Evolutionary conservation across 2,888 invertebrate species (phyloP), one percentile per base, ranked within the genome.

Genomic region (Drosophila picticornis): DNA sequence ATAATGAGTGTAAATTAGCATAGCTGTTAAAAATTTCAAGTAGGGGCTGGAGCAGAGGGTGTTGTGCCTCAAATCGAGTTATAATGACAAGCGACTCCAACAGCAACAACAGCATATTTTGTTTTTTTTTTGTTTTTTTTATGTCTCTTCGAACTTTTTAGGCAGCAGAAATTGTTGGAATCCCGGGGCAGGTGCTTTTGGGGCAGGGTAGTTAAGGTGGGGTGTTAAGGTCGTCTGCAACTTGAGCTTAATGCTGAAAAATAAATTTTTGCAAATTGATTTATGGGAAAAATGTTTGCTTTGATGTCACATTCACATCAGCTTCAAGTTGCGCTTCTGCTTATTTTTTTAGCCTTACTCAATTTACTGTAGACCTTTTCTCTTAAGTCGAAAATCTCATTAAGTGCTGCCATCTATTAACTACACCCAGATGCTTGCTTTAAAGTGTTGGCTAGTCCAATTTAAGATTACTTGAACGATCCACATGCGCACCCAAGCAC

Each of bases 221-320:
- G 48, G 52, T 63, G 50, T 38, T 51, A 7, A 48, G 56, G 65
- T 48, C 31, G 57, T 48, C 27, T 58, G 68, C 55, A 72, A 63
- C 80, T 72, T 77, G 78, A 81, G 72, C 72, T 69, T 72, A 83
- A 72, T 82, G 74, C 72, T 70, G 57, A 36, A 67, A 75, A 76
- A 80, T 87, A 88, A 69, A 83, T 88, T 78, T 78, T 72, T 68
- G 62, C 64, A 88, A 88, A 90, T 88, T 88, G 90, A 90, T 86
- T 90, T 87, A 90, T 69, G 79, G 68, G 71, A 57, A 73, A 75
- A 68, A 60, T 72, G 57, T 69, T 58, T 58, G 71, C 87, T 90
- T 87, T 87, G 87, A 87, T 88, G 88, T 90, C 68, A 36, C 57
- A 68, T 16, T 31, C 55, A 63, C 52, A 55, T 7, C 9, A 22